phyloP scores from a whole-genome alignment of 2,888 invertebrate genomes.

The Synanthedon andrenaeformis region DNA sequence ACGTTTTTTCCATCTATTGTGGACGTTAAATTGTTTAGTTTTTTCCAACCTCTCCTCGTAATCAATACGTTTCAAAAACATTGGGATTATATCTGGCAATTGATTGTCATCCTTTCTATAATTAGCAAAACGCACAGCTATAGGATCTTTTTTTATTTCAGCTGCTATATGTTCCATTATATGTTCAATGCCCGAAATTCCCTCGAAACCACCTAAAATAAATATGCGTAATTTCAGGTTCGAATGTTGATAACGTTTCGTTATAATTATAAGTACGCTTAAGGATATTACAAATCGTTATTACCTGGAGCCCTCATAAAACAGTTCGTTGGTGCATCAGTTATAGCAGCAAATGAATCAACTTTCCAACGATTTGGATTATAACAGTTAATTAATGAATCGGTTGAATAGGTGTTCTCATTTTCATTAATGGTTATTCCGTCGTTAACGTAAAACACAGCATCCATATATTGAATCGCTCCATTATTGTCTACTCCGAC shows the following conservation, averaged over 20 bases:
- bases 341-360: slow-evolving; percentile 25
- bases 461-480: slow-evolving; percentile 71
- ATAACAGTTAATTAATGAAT: slow-evolving; percentile 54
- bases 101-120: slow-evolving; percentile 26
- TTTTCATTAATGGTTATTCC: slow-evolving; percentile 66
- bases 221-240: background rate
- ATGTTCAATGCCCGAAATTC: slow-evolving; percentile 58
- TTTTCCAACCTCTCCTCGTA: slow-evolving; percentile 49
- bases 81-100: slow-evolving; percentile 21
- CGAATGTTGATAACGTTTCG: too few species aligned
- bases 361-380: slow-evolving; percentile 34
- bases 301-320: slow-evolving; percentile 8
- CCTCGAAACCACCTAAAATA: slow-evolving; percentile 52
- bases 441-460: slow-evolving; percentile 53
- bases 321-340: slow-evolving; percentile 8
- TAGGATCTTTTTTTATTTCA: slow-evolving; percentile 53
- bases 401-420: slow-evolving; percentile 8
- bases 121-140: slow-evolving; percentile 61
- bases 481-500: slow-evolving; percentile 70
- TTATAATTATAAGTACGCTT: too few species aligned
- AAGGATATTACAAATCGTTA: background rate
- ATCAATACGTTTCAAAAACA: slow-evolving; percentile 30
- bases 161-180: slow-evolving; percentile 72
- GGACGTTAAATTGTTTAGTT: slow-evolving; percentile 60
- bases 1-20: slow-evolving; percentile 78